A percentile compares a stretch with the other conserved stretches of the same genome.
These are phyloP conservation scores for Athalia cordata DNA, from an alignment of 2,888 invertebrate species.

Conservation along the genomic window DNA sequence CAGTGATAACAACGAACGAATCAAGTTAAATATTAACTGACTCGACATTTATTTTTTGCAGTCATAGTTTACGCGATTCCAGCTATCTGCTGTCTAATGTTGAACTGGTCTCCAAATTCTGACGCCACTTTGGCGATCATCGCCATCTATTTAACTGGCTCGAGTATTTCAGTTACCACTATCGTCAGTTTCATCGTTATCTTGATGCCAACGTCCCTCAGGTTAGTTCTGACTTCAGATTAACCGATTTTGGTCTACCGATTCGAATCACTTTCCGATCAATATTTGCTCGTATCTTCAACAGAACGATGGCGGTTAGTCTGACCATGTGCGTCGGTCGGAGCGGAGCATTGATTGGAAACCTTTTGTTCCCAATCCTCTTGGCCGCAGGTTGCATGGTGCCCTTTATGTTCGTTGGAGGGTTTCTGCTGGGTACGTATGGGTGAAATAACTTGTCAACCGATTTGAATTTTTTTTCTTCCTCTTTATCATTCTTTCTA, in stretches of 20 bases:
- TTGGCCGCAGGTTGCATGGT: conserved; percentile 80
- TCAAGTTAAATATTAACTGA: neutral
- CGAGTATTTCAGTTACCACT: conserved; percentile 73
- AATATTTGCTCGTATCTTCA: neutral
- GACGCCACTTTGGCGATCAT: conserved; percentile 45
- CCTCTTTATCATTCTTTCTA: neutral
- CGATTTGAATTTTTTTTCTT: neutral
- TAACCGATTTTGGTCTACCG: neutral
- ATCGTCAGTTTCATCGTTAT: conserved; percentile 69
- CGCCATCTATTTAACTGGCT: conserved; percentile 45
- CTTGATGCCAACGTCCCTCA: conserved; percentile 50
- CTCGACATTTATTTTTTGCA: neutral
- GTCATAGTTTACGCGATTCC: conserved; percentile 10
- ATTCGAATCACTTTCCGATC: neutral
- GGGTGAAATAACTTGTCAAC: neutral
- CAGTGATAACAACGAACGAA: neutral
- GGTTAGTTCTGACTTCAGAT: conserved; percentile 34
- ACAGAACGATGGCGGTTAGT: conserved; percentile 80
- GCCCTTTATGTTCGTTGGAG: conserved; percentile 80
- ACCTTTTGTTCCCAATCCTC: conserved; percentile 80
- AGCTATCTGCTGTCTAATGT: conserved; percentile 6
- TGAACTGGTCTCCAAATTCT: conserved; percentile 49
- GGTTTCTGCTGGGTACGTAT: conserved; percentile 76
- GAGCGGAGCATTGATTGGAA: conserved; percentile 80
- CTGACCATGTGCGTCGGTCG: conserved; percentile 81